Evolutionary conservation across 1,140 invertebrate species (phyloP).

Genomic region (Diprion similis): DNA sequence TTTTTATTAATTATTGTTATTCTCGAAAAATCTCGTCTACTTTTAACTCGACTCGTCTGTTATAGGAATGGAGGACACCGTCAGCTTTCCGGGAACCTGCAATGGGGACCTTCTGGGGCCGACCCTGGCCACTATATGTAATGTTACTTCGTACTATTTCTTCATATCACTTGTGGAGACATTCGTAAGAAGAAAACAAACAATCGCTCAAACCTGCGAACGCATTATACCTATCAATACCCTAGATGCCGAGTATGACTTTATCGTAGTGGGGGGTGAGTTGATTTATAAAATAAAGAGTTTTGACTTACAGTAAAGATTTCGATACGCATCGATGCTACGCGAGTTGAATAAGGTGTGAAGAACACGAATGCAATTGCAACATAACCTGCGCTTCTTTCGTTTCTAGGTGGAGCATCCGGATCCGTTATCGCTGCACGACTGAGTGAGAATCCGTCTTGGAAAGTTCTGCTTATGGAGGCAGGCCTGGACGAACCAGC

Average conservation of each 20-base stretch:
- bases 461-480: constrained; percentile 64
- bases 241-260: constrained; percentile 67
- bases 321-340: no score
- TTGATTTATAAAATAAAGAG: background rate
- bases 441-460: constrained; percentile 52
- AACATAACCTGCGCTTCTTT: no score
- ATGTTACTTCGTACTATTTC: background rate
- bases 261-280: constrained; percentile 83
- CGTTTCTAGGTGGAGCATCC: constrained; percentile 47
- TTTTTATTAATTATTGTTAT: no score
- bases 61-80: constrained; percentile 65
- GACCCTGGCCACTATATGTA: background rate
- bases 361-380: no score
- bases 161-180: constrained; percentile 32
- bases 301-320: no score
- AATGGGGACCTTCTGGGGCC: background rate
- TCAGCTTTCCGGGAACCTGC: no score
- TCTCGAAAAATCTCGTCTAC: no score
- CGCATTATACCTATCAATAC: constrained; percentile 39
- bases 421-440: constrained; percentile 55
- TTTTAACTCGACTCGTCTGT: constrained; percentile 46
- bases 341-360: no score
- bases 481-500: constrained; percentile 62
- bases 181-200: constrained; percentile 61
- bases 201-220: constrained; percentile 52